phyloP scores from a whole-genome alignment of 2,888 invertebrate genomes.

The Hydraecia micacea region DNA sequence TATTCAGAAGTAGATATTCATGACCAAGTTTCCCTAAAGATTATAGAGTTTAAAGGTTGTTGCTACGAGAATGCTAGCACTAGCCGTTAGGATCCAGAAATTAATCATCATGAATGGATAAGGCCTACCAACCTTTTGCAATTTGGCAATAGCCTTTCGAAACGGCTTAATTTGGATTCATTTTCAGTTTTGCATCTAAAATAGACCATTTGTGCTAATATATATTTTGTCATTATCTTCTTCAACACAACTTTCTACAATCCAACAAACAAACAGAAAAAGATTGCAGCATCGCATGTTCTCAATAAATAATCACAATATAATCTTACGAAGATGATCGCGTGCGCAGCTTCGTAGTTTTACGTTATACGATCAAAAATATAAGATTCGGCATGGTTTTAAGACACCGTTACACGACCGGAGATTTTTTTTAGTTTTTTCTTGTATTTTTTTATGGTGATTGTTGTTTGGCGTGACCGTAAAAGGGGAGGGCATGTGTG shows the following conservation, averaged over 20 bases:
- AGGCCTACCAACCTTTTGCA: not conserved
- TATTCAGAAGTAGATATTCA: not conserved
- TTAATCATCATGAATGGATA: not conserved
- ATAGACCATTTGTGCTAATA: not conserved
- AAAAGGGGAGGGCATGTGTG: constrained; percentile 29
- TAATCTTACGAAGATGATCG: constrained; percentile 73
- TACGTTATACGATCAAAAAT: constrained; percentile 75
- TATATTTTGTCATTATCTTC: not conserved
- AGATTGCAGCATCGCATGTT: constrained; percentile 62
- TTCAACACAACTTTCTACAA: constrained; percentile 41
- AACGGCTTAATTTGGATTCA: not conserved
- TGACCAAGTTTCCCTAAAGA: not conserved
- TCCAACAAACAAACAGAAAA: constrained; percentile 41
- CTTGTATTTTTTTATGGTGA: constrained; percentile 33
- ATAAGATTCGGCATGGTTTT: constrained; percentile 74
- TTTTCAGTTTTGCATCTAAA: not conserved
- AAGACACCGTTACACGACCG: constrained; percentile 46
- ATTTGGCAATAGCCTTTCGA: not conserved
- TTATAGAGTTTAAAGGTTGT: not conserved
- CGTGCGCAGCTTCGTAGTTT: constrained; percentile 70
- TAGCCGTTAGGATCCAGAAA: not conserved
- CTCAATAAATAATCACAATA: constrained; percentile 77
- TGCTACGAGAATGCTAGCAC: not conserved
- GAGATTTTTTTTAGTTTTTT: constrained; percentile 36
- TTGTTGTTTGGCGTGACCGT: constrained; percentile 43